Evolutionary conservation across 2,113 vertebrate genomes (phyloP), one percentile per base, ranked within the genome.

Genomic region (Martes martes): DNA sequence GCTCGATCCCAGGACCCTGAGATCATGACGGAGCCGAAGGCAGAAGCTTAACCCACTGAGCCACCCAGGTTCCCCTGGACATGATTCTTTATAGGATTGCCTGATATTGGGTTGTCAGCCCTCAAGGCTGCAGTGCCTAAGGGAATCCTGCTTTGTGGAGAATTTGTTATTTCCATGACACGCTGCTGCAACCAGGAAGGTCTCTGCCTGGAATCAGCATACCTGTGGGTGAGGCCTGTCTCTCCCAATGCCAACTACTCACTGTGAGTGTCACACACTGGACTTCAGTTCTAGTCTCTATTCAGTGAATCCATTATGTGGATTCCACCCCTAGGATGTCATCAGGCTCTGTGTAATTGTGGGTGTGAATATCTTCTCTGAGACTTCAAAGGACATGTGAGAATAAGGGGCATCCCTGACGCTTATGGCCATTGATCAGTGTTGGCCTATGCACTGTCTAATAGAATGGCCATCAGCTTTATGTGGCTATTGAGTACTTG

Each of bases 221-320:
- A 8, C 26, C 7, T 65, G 15, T 4, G 0, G 26, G 31, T 26
- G 31, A 65, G 7, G 3, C 31, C 45, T 24, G 31, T n/a, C 52
- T 39, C 42, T 26, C 13, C 7, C 73, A 28, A 28, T 18, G 13
- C 45, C 28, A 6, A 4, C 10, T 61, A 42, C 52, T 57, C 87
- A 8, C 31, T 2, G 7, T 36, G 33, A 52, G 45, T 1, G 0
- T 26, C 24, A 55, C 1, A 0, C 14, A 5, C 6, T 1, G 31
- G 47, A 45, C 31, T 21, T 57, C 6, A 3, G 18, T 4, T 76
- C 82, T 73, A 15, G 23, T 63, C 42, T 85, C 13, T 4, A 0
- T 1, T 4, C 18, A 47, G 59, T 67, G 7, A 39, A 36, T 11
- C 82, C 33, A 28, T 80, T 71, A 28, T 4, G 31, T 59, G 31